Evolutionary conservation across 1,140 invertebrate species (phyloP), one percentile per base, ranked within the genome.

Genomic region (Archegozetes longisetosus): DNA sequence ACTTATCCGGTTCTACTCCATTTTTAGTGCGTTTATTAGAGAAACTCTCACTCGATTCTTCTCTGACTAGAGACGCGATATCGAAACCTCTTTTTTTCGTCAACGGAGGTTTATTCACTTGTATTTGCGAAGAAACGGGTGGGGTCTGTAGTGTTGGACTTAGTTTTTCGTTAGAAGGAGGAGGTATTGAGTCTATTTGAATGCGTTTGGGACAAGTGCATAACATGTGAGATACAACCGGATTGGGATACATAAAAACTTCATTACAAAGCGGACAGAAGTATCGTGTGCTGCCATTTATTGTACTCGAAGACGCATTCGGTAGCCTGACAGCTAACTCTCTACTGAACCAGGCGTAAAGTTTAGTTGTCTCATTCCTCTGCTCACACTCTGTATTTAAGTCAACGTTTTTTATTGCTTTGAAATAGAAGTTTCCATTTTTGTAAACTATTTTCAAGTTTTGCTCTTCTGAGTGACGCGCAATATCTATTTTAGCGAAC

Each of bases 261-360:
- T 62, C 56, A 50, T 66, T 62, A 49, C 67, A 68, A 22, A 66
- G 48, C 27, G 63, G 52, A 58, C 67, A 68, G 23, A 58, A 61
- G 28, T 55, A 68, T 29, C 61, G 47, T 40, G 66, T 65, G 17
- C 53, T 55, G 50, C 66, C 64, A 27, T 68, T 66, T 2, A 68
- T 17, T 1, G 59, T 54, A 47, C 50, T 62, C 1, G 64, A 58
- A 2, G 61, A 57, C 14, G 72, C 64, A 23, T 68, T 65, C 0
- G 72, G 72, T 22, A 75, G 64, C 22, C 67, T 62, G 51, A 69
- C 67, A 6, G 69, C 68, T 53, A 73, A 71, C 60, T 74, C 71
- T 40, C 70, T 70, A 54, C 71, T 71, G 62, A 75, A 75, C 74
- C 74, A 76, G 3, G 73, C 72, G 4, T 71, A 62, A 1, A 75